Base-by-base conservation (phyloP, 2,113 vertebrate species). In the Rhabdomys dilectus region DNA sequence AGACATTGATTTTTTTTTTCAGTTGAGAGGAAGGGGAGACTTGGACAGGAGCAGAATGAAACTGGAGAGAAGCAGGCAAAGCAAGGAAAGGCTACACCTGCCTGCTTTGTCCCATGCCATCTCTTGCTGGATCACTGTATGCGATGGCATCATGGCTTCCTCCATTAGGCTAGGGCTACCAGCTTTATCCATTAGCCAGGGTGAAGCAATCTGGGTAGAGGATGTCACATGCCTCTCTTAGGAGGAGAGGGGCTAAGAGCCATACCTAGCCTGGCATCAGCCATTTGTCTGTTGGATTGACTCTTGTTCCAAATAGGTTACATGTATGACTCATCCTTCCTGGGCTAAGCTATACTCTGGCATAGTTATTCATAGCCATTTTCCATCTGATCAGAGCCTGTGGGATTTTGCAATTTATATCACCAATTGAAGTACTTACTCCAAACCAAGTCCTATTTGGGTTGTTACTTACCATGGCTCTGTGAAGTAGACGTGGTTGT, bases 371-470 rank as follows among this genome's bases (percentile, higher is more conserved):
- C 92, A 16, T 17, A 45, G 92, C 34, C 76, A 51, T 85, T 81
- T 96, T 96, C 91, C 45, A 82, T 66, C 86, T 72, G 75, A 58
- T 84, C 53, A 91, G 89, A 36, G 45, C 92, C 80, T 24, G 4
- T 26, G 91, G 89, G 96, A 92, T 60, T 80, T 81, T 64, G 84
- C 39, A 58, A 88, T 70, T 95, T 70, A 60, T 7, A 5, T 51
- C 51, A 82, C 90, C 73, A 62, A 64, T 60, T 53, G 88, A 51
- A 87, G 64, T 19, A 16, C 68, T 93, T 78, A 64, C 62, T 24
- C 39, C 1, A 75, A 96, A 89, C 64, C 31, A n/a, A 16, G 31
- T 6, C 2, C 39, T 36, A 56, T 73, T 70, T 19, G 9, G 29
- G 64, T 88, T 81, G 78, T 81, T 51, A 87, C 53, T 82, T 85